phyloP scores from a whole-genome alignment of 2,888 invertebrate genomes.

The Clitarchus hookeri region DNA sequence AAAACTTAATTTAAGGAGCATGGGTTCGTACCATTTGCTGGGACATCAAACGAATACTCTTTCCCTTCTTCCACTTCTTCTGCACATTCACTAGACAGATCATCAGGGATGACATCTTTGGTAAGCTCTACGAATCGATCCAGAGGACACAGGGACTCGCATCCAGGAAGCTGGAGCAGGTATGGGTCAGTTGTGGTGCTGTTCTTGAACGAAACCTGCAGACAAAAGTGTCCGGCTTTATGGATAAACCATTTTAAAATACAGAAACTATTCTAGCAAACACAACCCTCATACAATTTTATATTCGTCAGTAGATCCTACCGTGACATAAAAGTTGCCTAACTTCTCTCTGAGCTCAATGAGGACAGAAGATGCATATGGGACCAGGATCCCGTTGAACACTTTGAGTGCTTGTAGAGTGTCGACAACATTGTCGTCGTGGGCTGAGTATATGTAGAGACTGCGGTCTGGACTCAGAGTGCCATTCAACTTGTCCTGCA shows the following conservation, averaged over 20 bases:
- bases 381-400: constrained; percentile 16
- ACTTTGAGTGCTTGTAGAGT: constrained; percentile 1
- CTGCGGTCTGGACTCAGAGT: neutral
- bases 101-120: neutral
- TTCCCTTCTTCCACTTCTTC: neutral
- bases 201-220: constrained; percentile 23
- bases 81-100: neutral
- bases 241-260: neutral
- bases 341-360: constrained; percentile 17
- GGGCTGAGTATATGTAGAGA: constrained; percentile 11
- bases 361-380: neutral
- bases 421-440: constrained; percentile 1
- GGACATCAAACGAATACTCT: neutral
- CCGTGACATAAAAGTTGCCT: neutral
- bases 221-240: neutral
- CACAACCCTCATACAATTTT: neutral
- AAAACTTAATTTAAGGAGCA: too few species aligned
- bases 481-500: neutral
- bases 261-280: neutral
- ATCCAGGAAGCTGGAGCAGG: neutral
- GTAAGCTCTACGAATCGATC: neutral
- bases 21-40: neutral
- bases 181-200: constrained; percentile 2
- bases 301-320: neutral
- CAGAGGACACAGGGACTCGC: neutral